These are phyloP conservation scores for Seriola rivoliana DNA, from an alignment of 2,113 vertebrate species.

Conservation along the genomic window DNA sequence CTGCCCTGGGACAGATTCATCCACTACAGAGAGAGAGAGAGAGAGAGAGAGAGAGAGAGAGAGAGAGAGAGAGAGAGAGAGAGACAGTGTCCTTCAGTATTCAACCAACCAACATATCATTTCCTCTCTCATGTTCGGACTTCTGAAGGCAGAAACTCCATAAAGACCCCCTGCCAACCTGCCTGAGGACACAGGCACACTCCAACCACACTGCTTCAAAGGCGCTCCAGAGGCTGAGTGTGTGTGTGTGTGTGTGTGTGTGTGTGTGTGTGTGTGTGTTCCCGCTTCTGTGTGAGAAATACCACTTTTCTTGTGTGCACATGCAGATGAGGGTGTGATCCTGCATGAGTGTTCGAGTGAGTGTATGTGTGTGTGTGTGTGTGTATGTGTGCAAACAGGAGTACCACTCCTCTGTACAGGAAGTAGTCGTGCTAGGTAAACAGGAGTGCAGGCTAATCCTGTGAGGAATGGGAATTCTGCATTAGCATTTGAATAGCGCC, in stretches of 20 bases:
- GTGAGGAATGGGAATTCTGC: constrained; percentile 54
- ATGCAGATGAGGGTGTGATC: constrained; percentile 57
- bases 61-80: not conserved
- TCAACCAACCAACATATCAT: constrained; percentile 48
- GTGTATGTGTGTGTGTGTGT: constrained; percentile 16
- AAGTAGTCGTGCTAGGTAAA: constrained; percentile 55
- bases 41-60: not conserved
- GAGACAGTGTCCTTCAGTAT: constrained; percentile 39
- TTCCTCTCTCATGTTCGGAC: constrained; percentile 70
- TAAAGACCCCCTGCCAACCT: constrained; percentile 62
- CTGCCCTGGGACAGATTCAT: constrained; percentile 5
- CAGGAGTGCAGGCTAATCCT: constrained; percentile 61
- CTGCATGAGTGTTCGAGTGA: constrained; percentile 18
- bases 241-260: not conserved
- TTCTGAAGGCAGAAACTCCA: constrained; percentile 61
- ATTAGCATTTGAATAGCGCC: constrained; percentile 68
- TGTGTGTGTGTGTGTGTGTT: constrained; percentile 38
- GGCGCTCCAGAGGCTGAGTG: not conserved
- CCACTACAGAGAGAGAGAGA: not conserved
- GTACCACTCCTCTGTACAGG: constrained; percentile 7
- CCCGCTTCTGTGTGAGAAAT: not conserved
- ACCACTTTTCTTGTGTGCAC: constrained; percentile 35
- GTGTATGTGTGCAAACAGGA: not conserved
- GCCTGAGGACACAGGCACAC: constrained; percentile 56
- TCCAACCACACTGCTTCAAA: constrained; percentile 56